These are phyloP conservation scores for Oceanites oceanicus DNA, from an alignment of 2,113 vertebrate genomes.

Conservation along the genomic window DNA sequence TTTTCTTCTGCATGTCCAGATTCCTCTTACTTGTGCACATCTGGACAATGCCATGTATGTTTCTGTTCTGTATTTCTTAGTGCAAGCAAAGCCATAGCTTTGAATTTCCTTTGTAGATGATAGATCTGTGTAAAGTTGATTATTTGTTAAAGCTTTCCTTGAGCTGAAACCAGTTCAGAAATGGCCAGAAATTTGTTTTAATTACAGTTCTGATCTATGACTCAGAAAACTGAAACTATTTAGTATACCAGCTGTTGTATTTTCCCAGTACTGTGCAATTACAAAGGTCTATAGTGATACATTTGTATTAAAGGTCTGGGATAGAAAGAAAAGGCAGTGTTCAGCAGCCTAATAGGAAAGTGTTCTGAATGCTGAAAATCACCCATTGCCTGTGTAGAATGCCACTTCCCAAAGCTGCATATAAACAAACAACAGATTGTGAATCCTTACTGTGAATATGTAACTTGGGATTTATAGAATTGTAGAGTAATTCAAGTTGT, in stretches of 20 bases:
- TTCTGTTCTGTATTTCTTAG: background rate
- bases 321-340: background rate
- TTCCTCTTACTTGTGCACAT: background rate
- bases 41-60: background rate
- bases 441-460: background rate
- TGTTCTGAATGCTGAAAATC: background rate
- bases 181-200: background rate
- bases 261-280: background rate
- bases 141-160: background rate
- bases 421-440: background rate
- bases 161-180: background rate
- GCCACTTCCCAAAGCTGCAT: background rate
- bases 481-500: background rate
- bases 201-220: background rate
- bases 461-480: background rate
- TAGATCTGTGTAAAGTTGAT: background rate
- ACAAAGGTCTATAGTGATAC: background rate
- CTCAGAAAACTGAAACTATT: background rate
- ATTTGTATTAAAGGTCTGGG: background rate
- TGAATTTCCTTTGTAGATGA: background rate
- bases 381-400: background rate
- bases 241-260: background rate
- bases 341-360: background rate
- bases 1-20: background rate
- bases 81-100: background rate